Evolutionary conservation across 1,140 invertebrate species (phyloP), one percentile per base, ranked within the genome.

Genomic region (Sycophila sp.): DNA sequence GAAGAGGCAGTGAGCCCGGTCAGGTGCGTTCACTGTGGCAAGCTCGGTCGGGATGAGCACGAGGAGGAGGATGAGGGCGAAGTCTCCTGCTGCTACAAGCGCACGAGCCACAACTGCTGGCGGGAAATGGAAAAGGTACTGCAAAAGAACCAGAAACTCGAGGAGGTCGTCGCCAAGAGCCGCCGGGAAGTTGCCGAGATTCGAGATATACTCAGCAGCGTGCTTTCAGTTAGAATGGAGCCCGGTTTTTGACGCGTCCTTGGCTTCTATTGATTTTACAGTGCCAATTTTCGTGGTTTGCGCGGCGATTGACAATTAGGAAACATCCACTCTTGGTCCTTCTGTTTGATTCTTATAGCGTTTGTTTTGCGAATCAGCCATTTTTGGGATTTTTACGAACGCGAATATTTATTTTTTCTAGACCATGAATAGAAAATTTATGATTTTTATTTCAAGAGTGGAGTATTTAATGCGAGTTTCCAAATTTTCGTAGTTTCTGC

Each of bases 141-240:
- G 15, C 58, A 79, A 26, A 74, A 79, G 45, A 82, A 82, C 69
- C 77, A 80, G 28, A 81, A 80, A 62, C 58, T 81, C 5, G 80
- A 80, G 24, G 75, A 71, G 13, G 77, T 77, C 59, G 71, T 82
- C 2, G 73, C 45, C n/a, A 82, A 77, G 30, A 82, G 71, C 53
- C 78, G 78, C 11, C 74, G 58, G 36, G 82, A 81, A 64, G 76
- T 82, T 69, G 75, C 77, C 10, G 78, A 80, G 58, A 77, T 83
- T 56, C 74, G 77, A 15, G 79, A 78, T 49, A 81, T 83, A 73
- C 53, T 81, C 0, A 82, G 56, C 45, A 82, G n/a, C 17, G 81
- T 83, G 6, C 71, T 81, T 58, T 82, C 81, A 0, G 81, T 83
- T 13, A 83, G 76, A 49, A 80, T 83, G 78, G 81, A 84, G 59